These are phyloP conservation scores for Coecobrya sp. DNA, from an alignment of 2,888 invertebrate genomes.

Conservation along the genomic window DNA sequence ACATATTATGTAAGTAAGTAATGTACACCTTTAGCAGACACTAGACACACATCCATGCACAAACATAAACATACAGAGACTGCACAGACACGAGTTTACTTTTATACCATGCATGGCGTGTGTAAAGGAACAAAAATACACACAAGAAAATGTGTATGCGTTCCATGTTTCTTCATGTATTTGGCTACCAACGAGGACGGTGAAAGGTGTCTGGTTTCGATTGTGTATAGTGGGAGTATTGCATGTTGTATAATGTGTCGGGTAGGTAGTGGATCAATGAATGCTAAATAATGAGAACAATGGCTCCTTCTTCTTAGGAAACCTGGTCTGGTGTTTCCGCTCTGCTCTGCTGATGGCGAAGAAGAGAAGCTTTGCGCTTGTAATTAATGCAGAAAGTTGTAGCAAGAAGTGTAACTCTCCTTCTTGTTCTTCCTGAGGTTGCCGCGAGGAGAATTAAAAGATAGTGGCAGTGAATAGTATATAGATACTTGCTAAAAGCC, in stretches of 20 bases:
- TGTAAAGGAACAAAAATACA: not conserved
- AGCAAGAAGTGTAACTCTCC: conserved; percentile 45
- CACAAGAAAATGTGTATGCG: not conserved
- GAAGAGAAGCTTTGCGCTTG: conserved; percentile 54
- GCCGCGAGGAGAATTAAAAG: conserved; percentile 62
- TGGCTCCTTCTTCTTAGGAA: conserved; percentile 38
- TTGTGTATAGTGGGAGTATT: too few species aligned
- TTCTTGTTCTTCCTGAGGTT: conserved; percentile 33
- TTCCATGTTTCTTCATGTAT: not conserved
- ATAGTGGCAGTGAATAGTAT: conserved; percentile 13
- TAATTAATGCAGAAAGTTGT: conserved; percentile 80
- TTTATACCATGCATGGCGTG: not conserved
- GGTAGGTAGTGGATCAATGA: conserved; percentile 41
- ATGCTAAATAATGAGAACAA: conserved; percentile 58
- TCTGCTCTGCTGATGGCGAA: conserved; percentile 31
- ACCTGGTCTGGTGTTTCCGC: conserved; percentile 33
- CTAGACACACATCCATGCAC: not conserved
- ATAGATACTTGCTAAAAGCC: conserved; percentile 35
- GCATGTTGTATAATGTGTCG: not conserved
- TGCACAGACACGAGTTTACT: conserved; percentile 36
- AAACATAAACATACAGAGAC: not conserved
- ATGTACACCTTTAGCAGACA: conserved; percentile 43
- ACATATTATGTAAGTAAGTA: conserved; percentile 25
- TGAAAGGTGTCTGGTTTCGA: conserved; percentile 1
- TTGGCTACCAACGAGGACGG: not conserved